Evolutionary conservation across 2,888 invertebrate genomes (phyloP).

Genomic region (Trachelus iudaicus): DNA sequence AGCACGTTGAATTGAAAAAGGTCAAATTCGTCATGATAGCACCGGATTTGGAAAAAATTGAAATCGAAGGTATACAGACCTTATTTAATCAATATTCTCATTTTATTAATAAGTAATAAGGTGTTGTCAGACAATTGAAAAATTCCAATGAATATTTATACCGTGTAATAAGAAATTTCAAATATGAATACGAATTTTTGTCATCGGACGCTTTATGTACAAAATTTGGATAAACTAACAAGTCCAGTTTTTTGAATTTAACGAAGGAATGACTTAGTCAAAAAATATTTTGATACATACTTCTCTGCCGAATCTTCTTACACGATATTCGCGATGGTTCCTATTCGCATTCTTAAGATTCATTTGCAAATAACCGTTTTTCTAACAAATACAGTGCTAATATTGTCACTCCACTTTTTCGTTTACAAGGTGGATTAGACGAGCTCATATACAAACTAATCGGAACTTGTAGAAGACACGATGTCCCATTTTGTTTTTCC

Average conservation of each 20-base stretch:
- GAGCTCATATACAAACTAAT: constrained; percentile 39
- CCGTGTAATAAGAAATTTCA: no score
- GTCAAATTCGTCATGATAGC: constrained; percentile 49
- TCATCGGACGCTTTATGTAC: neutral
- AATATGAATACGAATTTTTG: neutral
- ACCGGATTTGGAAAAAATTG: constrained; percentile 48
- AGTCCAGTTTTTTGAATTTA: neutral
- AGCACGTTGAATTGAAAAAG: constrained; percentile 42
- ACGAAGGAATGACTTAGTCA: neutral
- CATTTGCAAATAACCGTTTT: neutral
- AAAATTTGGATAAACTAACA: neutral
- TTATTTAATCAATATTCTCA: neutral
- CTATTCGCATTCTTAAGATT: neutral
- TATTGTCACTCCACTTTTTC: neutral
- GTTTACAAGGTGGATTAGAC: constrained; percentile 43
- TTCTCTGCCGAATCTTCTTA: neutral
- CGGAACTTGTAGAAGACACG: constrained; percentile 37
- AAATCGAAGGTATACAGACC: constrained; percentile 38
- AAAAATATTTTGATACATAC: neutral
- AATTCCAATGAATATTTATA: no score
- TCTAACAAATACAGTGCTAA: neutral
- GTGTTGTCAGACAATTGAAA: neutral
- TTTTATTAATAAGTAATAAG: neutral
- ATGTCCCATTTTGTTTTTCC: constrained; percentile 45
- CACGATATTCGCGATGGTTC: neutral